phyloP scores from a whole-genome alignment of 2,797 vertebrate species.

The Crenuchus spilurus region DNA sequence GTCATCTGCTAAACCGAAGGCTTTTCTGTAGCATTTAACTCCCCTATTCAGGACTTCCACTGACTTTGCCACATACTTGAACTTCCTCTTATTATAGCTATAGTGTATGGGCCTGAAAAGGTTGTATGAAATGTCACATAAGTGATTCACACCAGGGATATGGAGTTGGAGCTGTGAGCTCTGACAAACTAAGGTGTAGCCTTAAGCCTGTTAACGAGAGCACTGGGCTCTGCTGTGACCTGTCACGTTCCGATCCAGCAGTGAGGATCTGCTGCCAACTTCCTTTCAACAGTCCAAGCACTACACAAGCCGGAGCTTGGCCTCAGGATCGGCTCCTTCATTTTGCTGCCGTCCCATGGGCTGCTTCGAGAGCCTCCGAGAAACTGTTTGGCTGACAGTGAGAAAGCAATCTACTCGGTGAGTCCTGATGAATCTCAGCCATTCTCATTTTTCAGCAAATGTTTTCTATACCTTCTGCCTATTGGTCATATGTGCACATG shows the following conservation, averaged over 20 bases:
- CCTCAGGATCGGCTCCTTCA: constrained; percentile 21
- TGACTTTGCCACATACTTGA: not conserved
- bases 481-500: too few species aligned
- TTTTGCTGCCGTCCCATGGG: constrained; percentile 21
- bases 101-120: constrained; percentile 18
- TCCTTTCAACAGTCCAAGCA: constrained; percentile 32
- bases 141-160: constrained; percentile 28
- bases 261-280: constrained; percentile 30
- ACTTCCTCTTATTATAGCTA: not conserved
- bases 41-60: not conserved
- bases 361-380: not conserved
- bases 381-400: constrained; percentile 5
- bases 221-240: constrained; percentile 40
- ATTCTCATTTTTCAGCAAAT: constrained; percentile 13
- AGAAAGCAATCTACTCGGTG: not conserved
- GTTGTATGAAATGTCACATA: constrained; percentile 15
- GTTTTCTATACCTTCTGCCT: not conserved
- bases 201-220: constrained; percentile 47
- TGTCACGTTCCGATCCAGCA: constrained; percentile 45
- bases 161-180: constrained; percentile 27
- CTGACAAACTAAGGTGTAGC: constrained; percentile 48
- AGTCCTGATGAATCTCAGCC: constrained; percentile 9
- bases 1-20: not conserved
- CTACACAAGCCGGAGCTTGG: constrained; percentile 32
- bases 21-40: not conserved